These are phyloP conservation scores for Muraenolepis orangiensis DNA, from an alignment of 2,797 vertebrate genomes.

Conservation along the genomic window DNA sequence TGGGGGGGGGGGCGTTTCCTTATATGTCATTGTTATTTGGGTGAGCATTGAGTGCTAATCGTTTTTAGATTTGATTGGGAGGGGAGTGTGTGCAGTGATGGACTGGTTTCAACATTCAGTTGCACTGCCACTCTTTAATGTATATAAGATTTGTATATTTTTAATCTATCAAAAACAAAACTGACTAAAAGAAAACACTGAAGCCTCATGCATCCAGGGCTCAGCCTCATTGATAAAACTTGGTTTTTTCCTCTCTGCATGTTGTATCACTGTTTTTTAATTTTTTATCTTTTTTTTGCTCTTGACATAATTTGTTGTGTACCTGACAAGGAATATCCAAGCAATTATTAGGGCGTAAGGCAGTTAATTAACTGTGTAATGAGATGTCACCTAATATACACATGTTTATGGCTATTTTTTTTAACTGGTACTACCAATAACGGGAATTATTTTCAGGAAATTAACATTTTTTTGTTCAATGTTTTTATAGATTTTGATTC, in stretches of 20 bases:
- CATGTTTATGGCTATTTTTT: not conserved
- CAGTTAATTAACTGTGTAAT: not conserved
- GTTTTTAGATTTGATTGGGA: not conserved
- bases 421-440: not conserved
- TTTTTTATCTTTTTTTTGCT: not conserved
- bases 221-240: not conserved
- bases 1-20: too few relatives aligned
- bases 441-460: not conserved
- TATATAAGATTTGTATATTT: conserved; percentile 6
- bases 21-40: not conserved
- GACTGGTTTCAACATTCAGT: conserved; percentile 1
- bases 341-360: not conserved
- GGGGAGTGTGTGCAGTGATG: not conserved
- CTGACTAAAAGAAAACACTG: not conserved
- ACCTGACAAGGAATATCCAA: too few relatives aligned
- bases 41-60: not conserved
- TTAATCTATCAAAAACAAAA: not conserved
- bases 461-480: not conserved
- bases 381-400: not conserved
- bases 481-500: not conserved
- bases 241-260: not conserved
- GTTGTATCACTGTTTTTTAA: not conserved
- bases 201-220: not conserved
- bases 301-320: not conserved
- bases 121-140: not conserved